Evolutionary conservation across 2,888 invertebrate genomes (phyloP), one percentile per base, ranked within the genome.

Genomic region (Cheilosia vernalis): DNA sequence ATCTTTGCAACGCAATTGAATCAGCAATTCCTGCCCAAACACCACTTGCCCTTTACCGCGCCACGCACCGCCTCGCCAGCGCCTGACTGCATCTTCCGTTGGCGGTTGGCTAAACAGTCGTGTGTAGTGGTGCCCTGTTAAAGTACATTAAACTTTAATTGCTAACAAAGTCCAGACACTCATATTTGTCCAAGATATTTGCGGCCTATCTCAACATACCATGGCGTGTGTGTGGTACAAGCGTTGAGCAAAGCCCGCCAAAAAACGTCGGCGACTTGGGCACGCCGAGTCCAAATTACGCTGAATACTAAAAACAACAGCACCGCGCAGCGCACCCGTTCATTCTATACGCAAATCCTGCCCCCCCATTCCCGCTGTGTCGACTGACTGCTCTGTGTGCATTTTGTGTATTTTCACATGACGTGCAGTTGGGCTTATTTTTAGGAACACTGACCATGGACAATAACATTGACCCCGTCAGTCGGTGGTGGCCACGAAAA

Each of bases 391-490:
- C 15, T 44, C 47, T 49, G 74, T 40, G 56, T 40, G 56, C 49
- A 64, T 27, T 74, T 40, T 56, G n/a, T 40, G 47, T 19, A 66
- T 58, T 30, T 44, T 76, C 60, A 60, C 42, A 60, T 67, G 76
- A 66, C 76, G 51, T 67, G 67, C 58, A 67, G 51, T 76, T 76
- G 67, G 44, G 60, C 64, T 76, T 76, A 76, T 76, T 76, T 76
- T 76, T 76, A 76, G 76, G 78, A 72, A 78, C 64, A 82, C 82
- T 82, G 82, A 82, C 82, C 82, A 82, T 82, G 82, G 82, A 77
- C 82, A 82, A 82, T 82, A 82, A 82, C 82, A 82, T 82, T 82
- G 82, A 82, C 82, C 82, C 82, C 82, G 51, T 60, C 66, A 67
- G 67, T 30, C 56, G 33, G 37, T 40, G 64, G 37, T 76, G 76